Conservation (phyloP, 1,140 invertebrate species). For the Probaryconus sp. region DNA sequence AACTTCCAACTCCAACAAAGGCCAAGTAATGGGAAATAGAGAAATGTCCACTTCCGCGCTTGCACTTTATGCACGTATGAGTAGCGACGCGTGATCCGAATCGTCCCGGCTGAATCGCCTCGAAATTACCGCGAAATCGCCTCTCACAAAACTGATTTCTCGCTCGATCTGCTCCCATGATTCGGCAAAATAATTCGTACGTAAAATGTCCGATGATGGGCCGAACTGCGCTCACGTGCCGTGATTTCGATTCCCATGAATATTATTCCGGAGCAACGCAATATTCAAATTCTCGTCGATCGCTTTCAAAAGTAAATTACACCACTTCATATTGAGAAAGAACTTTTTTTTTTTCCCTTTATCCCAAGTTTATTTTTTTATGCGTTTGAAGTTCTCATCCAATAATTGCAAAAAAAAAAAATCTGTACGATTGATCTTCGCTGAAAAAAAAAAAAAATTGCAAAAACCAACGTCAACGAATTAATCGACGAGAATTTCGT, state of each 20-base stretch:
- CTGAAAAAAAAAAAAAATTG: too few relatives aligned
- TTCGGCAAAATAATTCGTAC: constrained; percentile 50
- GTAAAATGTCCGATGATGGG: constrained; percentile 41
- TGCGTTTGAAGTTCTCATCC: too few relatives aligned
- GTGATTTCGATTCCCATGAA: constrained; percentile 24
- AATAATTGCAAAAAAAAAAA: too few relatives aligned
- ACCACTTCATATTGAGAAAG: too few relatives aligned
- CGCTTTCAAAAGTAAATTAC: neutral
- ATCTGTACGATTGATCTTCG: too few relatives aligned
- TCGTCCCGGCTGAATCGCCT: constrained; percentile 31
- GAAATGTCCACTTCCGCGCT: constrained; percentile 64
- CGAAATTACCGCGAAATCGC: constrained; percentile 56
- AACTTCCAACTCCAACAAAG: constrained; percentile 35
- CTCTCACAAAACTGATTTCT: constrained; percentile 37
- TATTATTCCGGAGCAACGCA: constrained; percentile 15
- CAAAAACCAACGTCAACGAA: too few relatives aligned
- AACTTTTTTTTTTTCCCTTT: too few relatives aligned
- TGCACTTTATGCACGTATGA: constrained; percentile 70
- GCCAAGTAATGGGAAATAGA: constrained; percentile 48
- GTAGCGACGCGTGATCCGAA: constrained; percentile 67
- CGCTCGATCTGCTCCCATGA: constrained; percentile 46
- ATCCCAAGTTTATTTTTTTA: too few relatives aligned
- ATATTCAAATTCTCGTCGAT: too few relatives aligned
- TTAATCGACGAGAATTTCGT: too few relatives aligned
- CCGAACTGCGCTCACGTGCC: too few relatives aligned